These are phyloP conservation scores for Geotrypetes seraphini DNA, from an alignment of 2,797 vertebrate genomes.

Conservation along the genomic window DNA sequence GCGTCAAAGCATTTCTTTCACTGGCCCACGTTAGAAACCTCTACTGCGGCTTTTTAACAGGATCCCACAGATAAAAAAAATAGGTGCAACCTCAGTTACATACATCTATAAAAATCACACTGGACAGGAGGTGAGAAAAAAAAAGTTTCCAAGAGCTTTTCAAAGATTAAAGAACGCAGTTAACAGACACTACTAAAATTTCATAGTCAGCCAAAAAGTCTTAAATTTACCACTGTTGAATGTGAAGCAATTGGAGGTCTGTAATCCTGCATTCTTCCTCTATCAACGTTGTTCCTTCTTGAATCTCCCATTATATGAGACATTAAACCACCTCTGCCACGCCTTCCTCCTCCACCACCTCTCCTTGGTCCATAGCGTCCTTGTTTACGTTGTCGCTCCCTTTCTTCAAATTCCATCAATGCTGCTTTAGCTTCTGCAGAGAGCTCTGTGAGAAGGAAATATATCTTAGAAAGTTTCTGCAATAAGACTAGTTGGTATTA, in stretches of 20 bases:
- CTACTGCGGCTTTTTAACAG: no score
- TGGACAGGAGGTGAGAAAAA: constrained; percentile 8
- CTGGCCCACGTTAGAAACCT: no score
- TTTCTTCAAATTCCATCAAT: constrained; percentile 81
- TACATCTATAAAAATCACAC: constrained; percentile 11
- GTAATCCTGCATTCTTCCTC: constrained; percentile 78
- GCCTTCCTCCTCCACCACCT: constrained; percentile 54
- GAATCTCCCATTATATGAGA: constrained; percentile 62
- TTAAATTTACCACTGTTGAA: constrained; percentile 69
- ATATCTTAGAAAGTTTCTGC: no score
- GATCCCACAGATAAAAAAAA: constrained; percentile 31
- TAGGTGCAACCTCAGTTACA: no score
- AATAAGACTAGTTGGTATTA: no score
- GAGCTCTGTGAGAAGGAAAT: constrained; percentile 74
- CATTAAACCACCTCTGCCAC: constrained; percentile 46
- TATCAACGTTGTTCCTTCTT: constrained; percentile 58
- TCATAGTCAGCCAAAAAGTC: background rate
- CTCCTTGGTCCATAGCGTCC: constrained; percentile 68
- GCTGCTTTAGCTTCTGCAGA: constrained; percentile 94
- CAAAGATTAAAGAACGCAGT: no score
- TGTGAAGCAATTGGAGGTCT: constrained; percentile 68
- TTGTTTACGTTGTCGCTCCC: constrained; percentile 79
- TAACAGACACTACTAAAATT: no score
- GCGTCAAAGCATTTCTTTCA: no score
- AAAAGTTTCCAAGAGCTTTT: accelerated